Evolutionary conservation across 2,113 vertebrate species (phyloP).

Genomic region (Pyxicephalus adspersus): DNA sequence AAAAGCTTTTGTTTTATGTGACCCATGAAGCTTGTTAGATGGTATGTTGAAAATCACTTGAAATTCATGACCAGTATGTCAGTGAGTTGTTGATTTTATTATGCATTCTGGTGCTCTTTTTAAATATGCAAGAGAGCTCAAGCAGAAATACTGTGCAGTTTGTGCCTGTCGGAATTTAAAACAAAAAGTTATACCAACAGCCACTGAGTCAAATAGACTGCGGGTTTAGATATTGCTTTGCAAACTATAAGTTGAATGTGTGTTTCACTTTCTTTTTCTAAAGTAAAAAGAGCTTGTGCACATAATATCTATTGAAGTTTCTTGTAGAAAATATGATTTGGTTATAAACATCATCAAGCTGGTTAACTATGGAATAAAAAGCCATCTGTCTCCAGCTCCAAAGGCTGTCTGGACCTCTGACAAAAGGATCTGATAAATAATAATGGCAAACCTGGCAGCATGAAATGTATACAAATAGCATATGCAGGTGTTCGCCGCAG

Average conservation of each 20-base stretch:
- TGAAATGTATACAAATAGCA: not conserved
- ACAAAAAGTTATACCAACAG: slow-evolving; percentile 31
- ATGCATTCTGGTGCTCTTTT: slow-evolving; percentile 33
- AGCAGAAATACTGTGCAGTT: slow-evolving; percentile 26
- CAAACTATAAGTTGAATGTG: not conserved
- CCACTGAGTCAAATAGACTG: slow-evolving; percentile 28
- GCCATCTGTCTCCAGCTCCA: slow-evolving; percentile 38
- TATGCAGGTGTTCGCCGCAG: not conserved
- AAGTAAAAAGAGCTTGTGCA: not conserved
- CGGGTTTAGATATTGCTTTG: slow-evolving; percentile 1
- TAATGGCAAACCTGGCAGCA: not conserved
- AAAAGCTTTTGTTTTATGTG: slow-evolving; percentile 24
- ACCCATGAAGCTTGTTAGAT: slow-evolving; percentile 35
- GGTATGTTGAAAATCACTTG: slow-evolving; percentile 38
- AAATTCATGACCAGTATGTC: slow-evolving; percentile 20
- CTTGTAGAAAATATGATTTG: slow-evolving; percentile 23
- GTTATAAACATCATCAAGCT: slow-evolving; percentile 43
- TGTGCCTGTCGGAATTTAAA: slow-evolving; percentile 35
- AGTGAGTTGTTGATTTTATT: slow-evolving; percentile 24
- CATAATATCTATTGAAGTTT: slow-evolving; percentile 24
- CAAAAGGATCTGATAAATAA: slow-evolving; percentile 26
- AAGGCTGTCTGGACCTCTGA: slow-evolving; percentile 10
- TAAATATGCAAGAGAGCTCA: slow-evolving; percentile 35
- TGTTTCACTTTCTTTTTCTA: not conserved
- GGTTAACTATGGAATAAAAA: slow-evolving; percentile 29